Evolutionary conservation across 1,140 invertebrate genomes (phyloP), one percentile per base, ranked within the genome.

Genomic region (Temnothorax curvispinosus): DNA sequence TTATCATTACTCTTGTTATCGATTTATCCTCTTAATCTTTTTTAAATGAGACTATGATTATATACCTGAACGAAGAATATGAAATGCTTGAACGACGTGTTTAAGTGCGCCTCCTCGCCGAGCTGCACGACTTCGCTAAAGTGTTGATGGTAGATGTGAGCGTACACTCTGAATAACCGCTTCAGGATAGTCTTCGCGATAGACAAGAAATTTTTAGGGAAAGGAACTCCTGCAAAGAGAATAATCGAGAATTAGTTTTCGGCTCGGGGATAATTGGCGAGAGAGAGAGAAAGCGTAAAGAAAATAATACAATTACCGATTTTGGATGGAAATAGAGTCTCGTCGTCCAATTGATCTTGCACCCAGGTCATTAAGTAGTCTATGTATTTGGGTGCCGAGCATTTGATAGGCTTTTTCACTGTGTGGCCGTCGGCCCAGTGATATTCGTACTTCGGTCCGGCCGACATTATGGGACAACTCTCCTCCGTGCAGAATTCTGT

Each of bases 301-400:
- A 80, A 56, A 27, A 60, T 54, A 82, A 56, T 58, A 76, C 71
- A 86, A 78, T 69, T 96, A 98, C 98, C 99, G 95, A 99, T 99
- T 97, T 99, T 99, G 2, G 99, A 99, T 60, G 99, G 99, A 95
- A 99, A 99, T 18, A 99, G 96, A 50, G 98, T 98, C 95, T 99
- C 99, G 94, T 99, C 99, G 94, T 99, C 99, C 75, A 99, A 96
- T 93, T 99, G 99, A 96, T 99, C 99, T 96, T 99, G 99, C 54
- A 99, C 99, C 99, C 99, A 99, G 11, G 99, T 99, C 99, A 99
- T 99, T 80, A 99, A 96, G 96, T 99, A 99, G 95, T 99, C 99
- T 92, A 99, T 99, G 94, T 99, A 99, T 95, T 99, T 99, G 27
- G 99, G 99, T 69, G 99, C 99, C 58, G 99, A 99, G 96, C 99